phyloP scores from a whole-genome alignment of 2,797 vertebrate species.

The Ptychadena robeensis region DNA sequence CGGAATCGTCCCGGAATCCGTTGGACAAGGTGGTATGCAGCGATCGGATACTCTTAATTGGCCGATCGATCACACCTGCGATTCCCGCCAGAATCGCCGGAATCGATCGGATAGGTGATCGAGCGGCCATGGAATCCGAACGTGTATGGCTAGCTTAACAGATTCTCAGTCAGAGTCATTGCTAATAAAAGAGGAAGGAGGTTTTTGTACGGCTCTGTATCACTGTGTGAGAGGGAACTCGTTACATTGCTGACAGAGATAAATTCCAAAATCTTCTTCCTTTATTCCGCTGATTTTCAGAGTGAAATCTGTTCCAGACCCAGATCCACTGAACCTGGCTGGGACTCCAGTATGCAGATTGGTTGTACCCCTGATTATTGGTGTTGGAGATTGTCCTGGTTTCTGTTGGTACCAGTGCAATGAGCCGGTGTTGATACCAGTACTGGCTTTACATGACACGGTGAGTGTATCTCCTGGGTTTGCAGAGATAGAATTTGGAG shows the following conservation, averaged over 20 bases:
- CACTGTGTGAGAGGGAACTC: rapidly evolving
- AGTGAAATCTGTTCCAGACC: neutral
- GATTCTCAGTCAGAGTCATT: too few relatives aligned
- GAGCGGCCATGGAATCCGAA: too few relatives aligned
- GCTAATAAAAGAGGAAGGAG: neutral
- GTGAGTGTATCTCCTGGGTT: conserved; percentile 33
- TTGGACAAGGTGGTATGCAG: too few relatives aligned
- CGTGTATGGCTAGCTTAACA: too few relatives aligned
- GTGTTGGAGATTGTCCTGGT: conserved; percentile 19
- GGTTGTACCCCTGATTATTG: neutral
- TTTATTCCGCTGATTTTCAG: neutral
- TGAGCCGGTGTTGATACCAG: rapidly evolving
- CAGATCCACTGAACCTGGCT: conserved; percentile 22
- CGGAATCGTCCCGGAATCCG: too few relatives aligned
- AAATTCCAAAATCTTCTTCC: neutral
- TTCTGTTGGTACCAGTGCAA: conserved; percentile 29
- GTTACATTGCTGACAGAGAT: rapidly evolving
- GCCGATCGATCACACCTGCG: too few relatives aligned
- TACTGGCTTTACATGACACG: conserved; percentile 25
- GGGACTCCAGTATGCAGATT: neutral
- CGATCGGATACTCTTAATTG: too few relatives aligned
- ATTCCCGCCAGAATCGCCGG: too few relatives aligned
- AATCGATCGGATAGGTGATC: too few relatives aligned
- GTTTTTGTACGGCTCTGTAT: conserved; percentile 12
- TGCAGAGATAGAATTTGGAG: neutral